Conservation (phyloP, 2,888 invertebrate genomes). For the Lissonota sp. region DNA sequence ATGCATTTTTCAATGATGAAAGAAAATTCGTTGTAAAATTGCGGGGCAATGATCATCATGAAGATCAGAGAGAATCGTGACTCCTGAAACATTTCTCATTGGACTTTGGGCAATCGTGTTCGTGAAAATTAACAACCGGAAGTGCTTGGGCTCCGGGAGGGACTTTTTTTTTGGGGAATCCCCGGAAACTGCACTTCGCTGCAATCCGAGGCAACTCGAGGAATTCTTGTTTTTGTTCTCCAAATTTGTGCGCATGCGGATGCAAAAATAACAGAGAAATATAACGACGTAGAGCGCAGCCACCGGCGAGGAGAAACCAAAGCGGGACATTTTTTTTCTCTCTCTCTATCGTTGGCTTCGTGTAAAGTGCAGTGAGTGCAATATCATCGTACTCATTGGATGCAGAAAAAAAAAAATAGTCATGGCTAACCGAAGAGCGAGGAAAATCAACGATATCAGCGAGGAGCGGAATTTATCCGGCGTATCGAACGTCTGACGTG, state of each 20-base stretch:
- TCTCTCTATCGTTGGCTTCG: not conserved
- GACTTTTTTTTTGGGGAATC: not conserved
- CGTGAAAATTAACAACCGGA: not conserved
- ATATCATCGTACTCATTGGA: slow-evolving; percentile 55
- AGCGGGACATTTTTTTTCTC: not conserved
- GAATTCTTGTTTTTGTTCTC: not conserved
- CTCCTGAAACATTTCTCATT: not conserved
- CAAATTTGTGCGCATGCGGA: not conserved
- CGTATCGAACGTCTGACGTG: slow-evolving; percentile 4
- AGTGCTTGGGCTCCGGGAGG: not conserved
- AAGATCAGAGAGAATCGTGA: not conserved
- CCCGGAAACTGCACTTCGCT: not conserved
- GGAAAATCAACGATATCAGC: slow-evolving; percentile 34
- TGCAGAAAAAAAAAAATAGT: slow-evolving; percentile 60
- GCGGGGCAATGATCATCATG: not conserved
- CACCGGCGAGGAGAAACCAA: slow-evolving; percentile 15
- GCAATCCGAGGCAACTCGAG: not conserved
- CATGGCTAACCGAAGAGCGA: slow-evolving; percentile 58
- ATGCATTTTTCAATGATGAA: too few species aligned
- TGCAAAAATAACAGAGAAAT: not conserved
- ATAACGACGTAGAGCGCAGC: slow-evolving; percentile 23
- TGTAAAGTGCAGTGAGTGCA: slow-evolving; percentile 75
- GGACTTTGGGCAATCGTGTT: not conserved
- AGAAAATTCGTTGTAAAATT: not conserved
- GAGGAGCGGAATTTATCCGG: slow-evolving; percentile 18